Conservation (phyloP, 2,113 vertebrate species). For the Alligator sinensis region DNA sequence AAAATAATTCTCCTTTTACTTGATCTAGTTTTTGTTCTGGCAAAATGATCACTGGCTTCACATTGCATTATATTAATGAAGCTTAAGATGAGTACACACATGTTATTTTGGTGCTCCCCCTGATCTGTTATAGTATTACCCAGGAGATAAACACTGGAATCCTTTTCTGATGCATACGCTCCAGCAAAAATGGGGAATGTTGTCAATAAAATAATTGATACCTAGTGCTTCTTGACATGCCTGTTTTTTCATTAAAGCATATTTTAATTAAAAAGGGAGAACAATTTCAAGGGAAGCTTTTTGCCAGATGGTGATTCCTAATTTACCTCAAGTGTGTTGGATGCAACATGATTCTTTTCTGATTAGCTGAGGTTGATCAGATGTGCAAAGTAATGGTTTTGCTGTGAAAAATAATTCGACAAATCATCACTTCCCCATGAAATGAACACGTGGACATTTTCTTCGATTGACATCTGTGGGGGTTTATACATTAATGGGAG, state of each 20-base stretch:
- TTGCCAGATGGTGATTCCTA: constrained; percentile 78
- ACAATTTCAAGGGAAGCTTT: constrained; percentile 66
- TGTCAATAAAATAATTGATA: constrained; percentile 65
- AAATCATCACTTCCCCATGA: neutral
- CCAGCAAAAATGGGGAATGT: constrained; percentile 14
- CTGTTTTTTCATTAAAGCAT: constrained; percentile 76
- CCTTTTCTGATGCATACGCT: constrained; percentile 7
- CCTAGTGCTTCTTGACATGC: constrained; percentile 59
- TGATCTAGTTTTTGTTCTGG: neutral
- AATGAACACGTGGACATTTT: neutral
- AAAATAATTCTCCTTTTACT: neutral
- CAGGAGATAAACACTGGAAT: constrained; percentile 22
- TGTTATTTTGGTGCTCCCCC: neutral
- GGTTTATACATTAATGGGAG: neutral
- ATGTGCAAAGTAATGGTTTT: constrained; percentile 32
- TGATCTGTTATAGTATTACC: neutral
- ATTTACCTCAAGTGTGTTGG: constrained; percentile 73
- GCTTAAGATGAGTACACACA: neutral
- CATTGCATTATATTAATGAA: neutral
- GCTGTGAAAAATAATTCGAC: constrained; percentile 30
- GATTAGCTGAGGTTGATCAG: constrained; percentile 36
- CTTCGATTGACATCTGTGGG: neutral
- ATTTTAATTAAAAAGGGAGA: constrained; percentile 74
- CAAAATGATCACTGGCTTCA: neutral
- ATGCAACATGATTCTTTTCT: constrained; percentile 47